Base-by-base conservation (phyloP, 2,113 vertebrate species). In the Syrrhaptes paradoxus region DNA sequence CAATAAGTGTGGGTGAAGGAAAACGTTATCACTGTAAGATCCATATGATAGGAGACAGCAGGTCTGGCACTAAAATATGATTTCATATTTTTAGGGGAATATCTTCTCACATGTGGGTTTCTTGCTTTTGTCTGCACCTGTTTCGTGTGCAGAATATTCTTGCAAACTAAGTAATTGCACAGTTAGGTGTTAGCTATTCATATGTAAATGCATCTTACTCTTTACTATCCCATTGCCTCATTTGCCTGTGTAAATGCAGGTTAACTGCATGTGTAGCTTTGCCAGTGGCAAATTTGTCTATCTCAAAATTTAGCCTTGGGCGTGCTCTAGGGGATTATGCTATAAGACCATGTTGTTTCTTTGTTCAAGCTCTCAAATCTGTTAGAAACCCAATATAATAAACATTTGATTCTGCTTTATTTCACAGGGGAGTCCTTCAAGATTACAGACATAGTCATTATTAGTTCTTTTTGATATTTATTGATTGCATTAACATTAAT, bases 401-500 rank as follows among this genome's bases (percentile, higher is more conserved):
- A 80, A 48, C 31, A 78, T 25, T 90, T 74, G 28, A 54, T 18
- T 76, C 45, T 85, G 81, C 67, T 82, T 85, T 87, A 89, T 81
- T 71, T 96, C 73, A 91, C 20, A 10, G 46, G 6, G 6, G 86
- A 92, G 81, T 87, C 14, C 26, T 95, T 97, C 25, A 97, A 84
- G 95, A 95, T 93, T 75, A 67, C 32, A 63, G 58, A 46, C 22
- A 29, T 95, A 95, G 73, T 94, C 5, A 74, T 93, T 87, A 93
- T 86, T 95, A 71, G 94, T 96, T 95, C 34, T 54, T 92, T 92
- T 95, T 93, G 17, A 13, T 96, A 85, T 93, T 75, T 90, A 84
- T 84, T 84, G 76, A 57, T 87, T 95, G 15, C 55, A 67, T 97
- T 96, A 92, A 55, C 77, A 87, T 96, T 97, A 96, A 93, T 96